phyloP scores from a whole-genome alignment of 2,113 vertebrate species.

The Mus musculus region GRCm39 chr4:120029501-120030000 shows the following conservation, averaged over 20 bases:
- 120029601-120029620: conserved; percentile 25
- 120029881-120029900: neutral
- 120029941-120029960: neutral
- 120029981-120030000: neutral
- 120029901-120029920: neutral
- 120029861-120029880: neutral
- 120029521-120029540: conserved; percentile 67
- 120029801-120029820: neutral
- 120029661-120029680: neutral
- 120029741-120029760: neutral
- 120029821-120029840: conserved; percentile 23
- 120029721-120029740: neutral
- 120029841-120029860: neutral
- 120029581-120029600: neutral
- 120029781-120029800: neutral
- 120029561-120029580: conserved; percentile 5
- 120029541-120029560: conserved; percentile 5
- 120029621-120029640: conserved; percentile 24
- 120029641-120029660: neutral
- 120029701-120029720: neutral
- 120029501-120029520: conserved; percentile 51
- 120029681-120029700: neutral
- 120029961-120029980: neutral
- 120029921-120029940: neutral
- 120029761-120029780: neutral